Evolutionary conservation across 2,113 vertebrate species (phyloP).

Genomic region (Macquaria australasica): DNA sequence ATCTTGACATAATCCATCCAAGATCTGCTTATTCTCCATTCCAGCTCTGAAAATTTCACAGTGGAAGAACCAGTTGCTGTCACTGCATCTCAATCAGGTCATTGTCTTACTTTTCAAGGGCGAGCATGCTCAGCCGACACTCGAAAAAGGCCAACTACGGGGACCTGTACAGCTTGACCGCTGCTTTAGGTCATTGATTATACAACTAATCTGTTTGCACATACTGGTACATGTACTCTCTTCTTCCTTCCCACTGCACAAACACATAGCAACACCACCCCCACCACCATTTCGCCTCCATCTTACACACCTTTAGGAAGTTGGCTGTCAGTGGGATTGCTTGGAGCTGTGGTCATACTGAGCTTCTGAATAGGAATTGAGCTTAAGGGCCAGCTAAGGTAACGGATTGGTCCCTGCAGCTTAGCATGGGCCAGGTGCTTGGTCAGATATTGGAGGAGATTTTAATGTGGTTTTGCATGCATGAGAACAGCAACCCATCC

Average conservation of each 20-base stretch:
- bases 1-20: slow-evolving; percentile 75
- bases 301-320: slow-evolving; percentile 30
- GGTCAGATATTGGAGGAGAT: slow-evolving; percentile 75
- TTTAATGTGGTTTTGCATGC: slow-evolving; percentile 75
- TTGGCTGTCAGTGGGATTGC: slow-evolving; percentile 43
- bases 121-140: slow-evolving; percentile 28
- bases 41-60: slow-evolving; percentile 61
- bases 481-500: slow-evolving; percentile 50
- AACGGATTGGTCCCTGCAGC: slow-evolving; percentile 73
- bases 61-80: slow-evolving; percentile 50
- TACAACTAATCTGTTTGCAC: slow-evolving; percentile 33
- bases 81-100: slow-evolving; percentile 77
- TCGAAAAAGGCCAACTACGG: slow-evolving; percentile 12
- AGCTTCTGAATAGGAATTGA: slow-evolving; percentile 59
- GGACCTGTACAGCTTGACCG: slow-evolving; percentile 4
- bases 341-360: slow-evolving; percentile 39
- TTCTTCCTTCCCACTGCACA: not conserved
- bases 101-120: slow-evolving; percentile 72
- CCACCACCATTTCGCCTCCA: not conserved
- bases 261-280: not conserved
- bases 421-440: slow-evolving; percentile 70
- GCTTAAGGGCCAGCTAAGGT: slow-evolving; percentile 61
- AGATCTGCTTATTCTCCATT: slow-evolving; percentile 71
- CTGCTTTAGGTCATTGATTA: slow-evolving; percentile 30
- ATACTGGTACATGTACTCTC: slow-evolving; percentile 12